Evolutionary conservation across 2,113 vertebrate genomes (phyloP), one percentile per base, ranked within the genome.

Genomic region (Syngnathus floridae): DNA sequence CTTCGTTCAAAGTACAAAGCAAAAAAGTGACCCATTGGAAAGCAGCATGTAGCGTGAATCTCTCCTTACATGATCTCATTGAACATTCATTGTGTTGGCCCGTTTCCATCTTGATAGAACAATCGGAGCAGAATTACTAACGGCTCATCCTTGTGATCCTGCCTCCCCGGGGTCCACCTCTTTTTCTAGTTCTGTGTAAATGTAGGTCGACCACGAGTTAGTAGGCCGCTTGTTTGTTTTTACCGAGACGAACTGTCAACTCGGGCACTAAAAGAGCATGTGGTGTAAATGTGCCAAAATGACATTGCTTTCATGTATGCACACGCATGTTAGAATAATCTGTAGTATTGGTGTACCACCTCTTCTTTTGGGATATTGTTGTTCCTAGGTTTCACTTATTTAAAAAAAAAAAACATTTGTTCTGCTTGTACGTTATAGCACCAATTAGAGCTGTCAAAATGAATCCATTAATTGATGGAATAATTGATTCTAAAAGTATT

Each of bases 101-200:
- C 62, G 62, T 74, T 80, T 75, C 68, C 67, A 65, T 82, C 82
- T 83, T 80, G 75, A 77, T 70, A 72, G 75, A 85, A 86, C 87
- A 87, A 86, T 81, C 16, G 77, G 70, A 71, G 77, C 71, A 67
- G 83, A 75, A 78, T 83, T 85, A 84, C 78, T 79, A 80, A 82
- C 84, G 78, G 87, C 84, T 89, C 84, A 87, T 83, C 84, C 88
- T 82, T 87, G 83, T 84, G 86, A 88, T 86, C 82, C 81, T 64
- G 72, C 48, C 58, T 82, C 84, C 80, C 78, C 6, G 58, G 83
- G 58, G 83, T 69, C 64, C 74, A 74, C 13, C 60, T 78, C 81
- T 70, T 75, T 66, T 74, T 81, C 77, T 72, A 72, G 62, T 65
- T 62, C 46, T 70, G 78, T 70, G 74, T 38, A 48, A 84, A 89